A percentile compares a stretch with the other conserved stretches of the same genome.
Evolutionary conservation across 2,797 vertebrate genomes (phyloP).

Genomic region (Crenichthys baileyi): DNA sequence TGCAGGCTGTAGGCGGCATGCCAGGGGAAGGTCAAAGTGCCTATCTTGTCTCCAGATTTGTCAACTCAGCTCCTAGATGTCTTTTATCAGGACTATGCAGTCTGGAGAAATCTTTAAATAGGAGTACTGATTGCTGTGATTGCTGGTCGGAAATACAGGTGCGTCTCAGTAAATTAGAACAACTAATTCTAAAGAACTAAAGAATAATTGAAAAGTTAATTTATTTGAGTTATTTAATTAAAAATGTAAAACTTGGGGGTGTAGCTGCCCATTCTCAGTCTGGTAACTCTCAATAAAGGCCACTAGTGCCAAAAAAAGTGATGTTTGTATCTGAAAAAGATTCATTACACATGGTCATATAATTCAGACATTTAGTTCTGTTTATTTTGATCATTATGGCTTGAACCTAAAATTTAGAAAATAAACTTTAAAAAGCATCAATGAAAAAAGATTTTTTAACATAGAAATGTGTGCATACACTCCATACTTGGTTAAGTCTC

Average conservation of each 20-base stretch:
- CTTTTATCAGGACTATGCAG: slow-evolving; percentile 69
- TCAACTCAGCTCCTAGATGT: slow-evolving; percentile 74
- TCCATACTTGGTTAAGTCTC: background rate
- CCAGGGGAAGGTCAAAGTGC: slow-evolving; percentile 84
- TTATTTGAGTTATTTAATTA: background rate
- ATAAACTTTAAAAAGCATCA: background rate
- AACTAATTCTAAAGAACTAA: background rate
- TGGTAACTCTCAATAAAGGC: too few species aligned
- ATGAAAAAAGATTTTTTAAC: background rate
- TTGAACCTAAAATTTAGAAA: background rate
- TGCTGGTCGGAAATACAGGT: slow-evolving; percentile 25
- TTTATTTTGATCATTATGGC: background rate
- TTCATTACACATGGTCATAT: background rate
- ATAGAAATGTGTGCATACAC: background rate
- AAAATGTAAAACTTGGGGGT: background rate
- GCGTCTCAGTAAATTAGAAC: background rate
- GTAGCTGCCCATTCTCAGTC: too few species aligned
- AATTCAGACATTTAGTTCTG: background rate
- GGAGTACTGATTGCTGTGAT: slow-evolving; percentile 74
- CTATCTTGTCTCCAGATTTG: slow-evolving; percentile 84
- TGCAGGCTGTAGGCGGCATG: slow-evolving; percentile 80
- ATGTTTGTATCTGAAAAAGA: background rate
- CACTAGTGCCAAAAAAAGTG: too few species aligned
- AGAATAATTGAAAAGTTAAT: background rate
- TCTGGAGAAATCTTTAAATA: slow-evolving; percentile 70